phyloP scores from a whole-genome alignment of 30 jellyfish, hydroid and myxozoan species.

The Aurelia sp. region DNA sequence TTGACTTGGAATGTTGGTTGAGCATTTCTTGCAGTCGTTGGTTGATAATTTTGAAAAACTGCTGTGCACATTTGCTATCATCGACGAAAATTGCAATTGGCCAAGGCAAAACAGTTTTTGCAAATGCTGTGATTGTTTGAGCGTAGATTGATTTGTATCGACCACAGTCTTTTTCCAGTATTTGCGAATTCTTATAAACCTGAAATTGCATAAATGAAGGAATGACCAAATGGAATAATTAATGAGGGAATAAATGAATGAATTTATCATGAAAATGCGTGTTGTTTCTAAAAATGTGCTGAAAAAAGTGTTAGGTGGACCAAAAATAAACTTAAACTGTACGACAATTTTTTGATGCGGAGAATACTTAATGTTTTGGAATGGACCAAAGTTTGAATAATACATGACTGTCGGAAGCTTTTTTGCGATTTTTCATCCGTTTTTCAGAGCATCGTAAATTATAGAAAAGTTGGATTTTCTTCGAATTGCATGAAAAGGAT shows the following conservation, averaged over 20 bases:
- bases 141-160: constrained; percentile 6
- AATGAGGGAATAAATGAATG: too few relatives aligned
- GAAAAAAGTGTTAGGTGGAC: background rate
- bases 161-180: background rate
- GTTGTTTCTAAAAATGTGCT: background rate
- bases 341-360: too few relatives aligned
- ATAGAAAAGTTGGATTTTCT: too few relatives aligned
- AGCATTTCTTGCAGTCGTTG: background rate
- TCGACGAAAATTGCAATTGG: constrained; percentile 18
- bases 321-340: background rate
- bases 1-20: background rate
- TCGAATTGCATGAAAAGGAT: too few relatives aligned
- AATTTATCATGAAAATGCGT: too few relatives aligned
- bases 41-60: background rate
- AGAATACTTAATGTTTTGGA: too few relatives aligned
- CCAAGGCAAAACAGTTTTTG: background rate
- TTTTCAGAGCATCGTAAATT: too few relatives aligned
- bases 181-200: background rate
- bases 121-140: background rate
- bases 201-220: too few relatives aligned
- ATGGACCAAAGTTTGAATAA: too few relatives aligned
- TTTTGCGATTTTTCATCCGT: too few relatives aligned
- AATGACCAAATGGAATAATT: too few relatives aligned
- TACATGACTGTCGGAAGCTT: too few relatives aligned
- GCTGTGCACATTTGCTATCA: background rate